phyloP scores from a whole-genome alignment of 1,140 invertebrate genomes.

The Drosophila rhopaloa region DNA sequence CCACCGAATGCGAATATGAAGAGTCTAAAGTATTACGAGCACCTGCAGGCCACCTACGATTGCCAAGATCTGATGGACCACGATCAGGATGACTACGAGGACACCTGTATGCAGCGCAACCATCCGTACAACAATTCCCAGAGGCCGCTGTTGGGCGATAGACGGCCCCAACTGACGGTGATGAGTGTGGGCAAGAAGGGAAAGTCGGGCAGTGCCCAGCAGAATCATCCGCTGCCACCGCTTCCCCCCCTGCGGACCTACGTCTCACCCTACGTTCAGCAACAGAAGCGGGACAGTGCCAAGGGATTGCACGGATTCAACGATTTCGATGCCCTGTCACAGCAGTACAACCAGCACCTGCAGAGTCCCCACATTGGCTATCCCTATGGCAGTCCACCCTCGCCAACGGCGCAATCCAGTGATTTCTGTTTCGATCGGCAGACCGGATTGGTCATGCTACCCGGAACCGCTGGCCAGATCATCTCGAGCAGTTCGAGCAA shows the following conservation, averaged over 20 bases:
- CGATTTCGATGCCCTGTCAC: slow-evolving; percentile 77
- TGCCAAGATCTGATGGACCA: slow-evolving; percentile 41
- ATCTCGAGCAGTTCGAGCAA: slow-evolving; percentile 54
- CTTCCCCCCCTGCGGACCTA: slow-evolving; percentile 32
- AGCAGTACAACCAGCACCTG: slow-evolving; percentile 77
- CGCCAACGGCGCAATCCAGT: slow-evolving; percentile 68
- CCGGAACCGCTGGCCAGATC: not conserved
- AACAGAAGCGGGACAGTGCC: slow-evolving; percentile 77
- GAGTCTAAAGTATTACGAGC: slow-evolving; percentile 57
- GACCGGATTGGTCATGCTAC: slow-evolving; percentile 4
- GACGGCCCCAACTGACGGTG: slow-evolving; percentile 50
- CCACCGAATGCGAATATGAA: slow-evolving; percentile 65
- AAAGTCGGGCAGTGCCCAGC: slow-evolving; percentile 9
- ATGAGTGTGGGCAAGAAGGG: slow-evolving; percentile 42
- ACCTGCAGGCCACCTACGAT: slow-evolving; percentile 55
- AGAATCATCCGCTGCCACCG: slow-evolving; percentile 17
- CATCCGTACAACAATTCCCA: slow-evolving; percentile 79
- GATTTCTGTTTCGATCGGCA: slow-evolving; percentile 62
- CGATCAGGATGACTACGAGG: slow-evolving; percentile 68
- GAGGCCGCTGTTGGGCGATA: slow-evolving; percentile 69
- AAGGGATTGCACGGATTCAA: slow-evolving; percentile 80
- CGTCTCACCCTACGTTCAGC: slow-evolving; percentile 76
- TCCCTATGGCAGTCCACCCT: slow-evolving; percentile 79
- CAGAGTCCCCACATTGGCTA: slow-evolving; percentile 77
- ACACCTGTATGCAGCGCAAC: slow-evolving; percentile 72